phyloP scores from a whole-genome alignment of 2,888 invertebrate genomes.

The Odontomyia ornata region DNA sequence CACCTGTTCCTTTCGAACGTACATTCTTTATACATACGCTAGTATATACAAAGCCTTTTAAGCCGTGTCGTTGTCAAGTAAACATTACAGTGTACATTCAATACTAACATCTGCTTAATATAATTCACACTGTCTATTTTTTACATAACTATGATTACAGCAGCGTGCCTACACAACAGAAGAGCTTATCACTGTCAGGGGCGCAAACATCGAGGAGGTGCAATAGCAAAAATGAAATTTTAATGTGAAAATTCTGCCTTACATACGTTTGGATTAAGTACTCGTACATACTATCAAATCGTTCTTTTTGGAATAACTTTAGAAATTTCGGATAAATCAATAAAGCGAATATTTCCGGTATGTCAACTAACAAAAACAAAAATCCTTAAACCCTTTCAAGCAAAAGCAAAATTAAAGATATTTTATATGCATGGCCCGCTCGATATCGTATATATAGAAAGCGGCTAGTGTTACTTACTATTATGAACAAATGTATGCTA shows the following conservation, averaged over 20 bases:
- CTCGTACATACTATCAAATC: slow-evolving; percentile 23
- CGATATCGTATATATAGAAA: slow-evolving; percentile 11
- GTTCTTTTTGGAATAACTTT: slow-evolving; percentile 29
- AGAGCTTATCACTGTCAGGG: slow-evolving; percentile 41
- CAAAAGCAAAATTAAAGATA: neutral
- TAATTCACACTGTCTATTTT: slow-evolving; percentile 22
- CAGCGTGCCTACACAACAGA: slow-evolving; percentile 43
- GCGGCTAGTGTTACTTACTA: neutral
- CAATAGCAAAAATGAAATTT: slow-evolving; percentile 43
- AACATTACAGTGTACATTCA: slow-evolving; percentile 5
- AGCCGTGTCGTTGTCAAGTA: slow-evolving; percentile 13
- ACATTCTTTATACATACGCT: neutral
- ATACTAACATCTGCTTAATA: slow-evolving; percentile 8
- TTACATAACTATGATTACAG: slow-evolving; percentile 38
- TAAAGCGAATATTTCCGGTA: slow-evolving; percentile 28
- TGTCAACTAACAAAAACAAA: slow-evolving; percentile 18
- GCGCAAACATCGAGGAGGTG: slow-evolving; percentile 43
- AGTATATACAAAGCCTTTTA: no score
- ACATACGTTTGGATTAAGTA: slow-evolving; percentile 33
- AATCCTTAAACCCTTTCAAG: neutral
- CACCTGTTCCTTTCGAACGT: slow-evolving; percentile 20
- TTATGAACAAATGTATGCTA: neutral
- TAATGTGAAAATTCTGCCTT: slow-evolving; percentile 42
- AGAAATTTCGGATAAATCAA: slow-evolving; percentile 17
- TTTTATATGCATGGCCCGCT: slow-evolving; percentile 18